These are phyloP conservation scores for Halcyon malimbica DNA, from an alignment of 2,113 vertebrate genomes.

Conservation along the genomic window DNA sequence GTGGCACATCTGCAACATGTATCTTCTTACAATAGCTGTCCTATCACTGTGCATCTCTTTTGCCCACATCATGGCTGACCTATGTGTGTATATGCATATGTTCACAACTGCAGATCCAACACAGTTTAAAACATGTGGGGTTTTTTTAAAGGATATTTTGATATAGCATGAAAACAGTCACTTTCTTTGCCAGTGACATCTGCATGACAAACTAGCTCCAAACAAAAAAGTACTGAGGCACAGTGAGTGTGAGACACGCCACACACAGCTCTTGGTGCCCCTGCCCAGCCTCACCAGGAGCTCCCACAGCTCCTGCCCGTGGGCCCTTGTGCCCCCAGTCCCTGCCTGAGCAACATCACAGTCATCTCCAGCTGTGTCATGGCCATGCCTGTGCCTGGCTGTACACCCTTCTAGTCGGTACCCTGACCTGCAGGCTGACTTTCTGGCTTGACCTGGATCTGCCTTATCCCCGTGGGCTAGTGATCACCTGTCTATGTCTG, in stretches of 20 bases:
- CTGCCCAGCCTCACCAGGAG: background rate
- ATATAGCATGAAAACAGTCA: background rate
- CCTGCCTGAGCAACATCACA: background rate
- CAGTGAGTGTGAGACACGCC: background rate
- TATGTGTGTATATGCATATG: background rate
- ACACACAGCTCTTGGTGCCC: background rate
- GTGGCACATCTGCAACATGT: background rate
- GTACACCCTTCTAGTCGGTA: background rate
- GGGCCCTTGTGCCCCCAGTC: background rate
- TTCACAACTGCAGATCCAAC: background rate
- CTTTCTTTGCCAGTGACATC: background rate
- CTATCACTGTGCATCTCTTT: background rate
- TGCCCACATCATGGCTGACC: background rate
- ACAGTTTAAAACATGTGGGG: background rate
- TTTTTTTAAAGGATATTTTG: background rate
- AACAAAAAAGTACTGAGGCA: background rate
- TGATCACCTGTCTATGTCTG: background rate
- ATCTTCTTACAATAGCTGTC: background rate
- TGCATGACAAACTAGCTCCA: background rate
- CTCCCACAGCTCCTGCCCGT: background rate
- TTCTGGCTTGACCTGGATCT: background rate
- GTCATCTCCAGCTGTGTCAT: background rate
- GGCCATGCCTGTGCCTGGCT: background rate
- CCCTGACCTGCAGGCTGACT: background rate
- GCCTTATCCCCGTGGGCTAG: accelerated